Evolutionary conservation across 2,113 vertebrate genomes (phyloP).

Genomic region (Physeter macrocephalus): DNA sequence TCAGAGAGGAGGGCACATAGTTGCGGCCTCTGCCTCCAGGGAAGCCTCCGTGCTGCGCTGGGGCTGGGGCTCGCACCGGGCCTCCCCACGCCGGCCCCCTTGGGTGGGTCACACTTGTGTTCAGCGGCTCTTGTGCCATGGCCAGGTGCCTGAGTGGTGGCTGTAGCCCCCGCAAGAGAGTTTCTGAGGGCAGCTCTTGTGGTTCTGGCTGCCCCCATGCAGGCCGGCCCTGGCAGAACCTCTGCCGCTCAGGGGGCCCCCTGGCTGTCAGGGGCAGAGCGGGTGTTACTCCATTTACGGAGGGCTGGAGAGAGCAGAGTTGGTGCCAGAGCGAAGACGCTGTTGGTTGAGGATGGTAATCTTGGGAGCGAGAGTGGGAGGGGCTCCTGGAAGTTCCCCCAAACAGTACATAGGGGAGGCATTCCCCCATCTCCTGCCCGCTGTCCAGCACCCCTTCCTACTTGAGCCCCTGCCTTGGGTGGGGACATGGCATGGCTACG

Average conservation of each 20-base stretch:
- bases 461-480: neutral
- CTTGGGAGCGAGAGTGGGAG: neutral
- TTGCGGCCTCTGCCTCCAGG: neutral
- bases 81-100: rapidly evolving
- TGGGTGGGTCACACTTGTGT: neutral
- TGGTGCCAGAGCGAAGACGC: rapidly evolving
- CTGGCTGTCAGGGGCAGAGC: rapidly evolving
- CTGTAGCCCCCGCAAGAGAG: too few species aligned
- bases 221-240: neutral
- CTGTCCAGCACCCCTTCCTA: neutral
- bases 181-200: neutral
- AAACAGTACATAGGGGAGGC: rapidly evolving
- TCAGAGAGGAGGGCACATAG: neutral
- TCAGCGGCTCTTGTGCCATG: rapidly evolving
- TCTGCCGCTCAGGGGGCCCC: neutral
- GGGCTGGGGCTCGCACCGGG: rapidly evolving
- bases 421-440: rapidly evolving
- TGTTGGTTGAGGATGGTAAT: neutral
- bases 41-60: neutral
- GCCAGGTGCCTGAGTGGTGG: neutral
- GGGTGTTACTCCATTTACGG: neutral
- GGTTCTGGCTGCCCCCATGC: neutral
- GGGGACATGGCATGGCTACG: rapidly evolving
- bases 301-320: neutral
- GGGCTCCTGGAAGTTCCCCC: neutral